Percentiles rank a stretch among this genome's conserved stretches.
These are phyloP conservation scores for Venusia cambrica DNA, from an alignment of 2,888 invertebrate species.

Conservation along the genomic window DNA sequence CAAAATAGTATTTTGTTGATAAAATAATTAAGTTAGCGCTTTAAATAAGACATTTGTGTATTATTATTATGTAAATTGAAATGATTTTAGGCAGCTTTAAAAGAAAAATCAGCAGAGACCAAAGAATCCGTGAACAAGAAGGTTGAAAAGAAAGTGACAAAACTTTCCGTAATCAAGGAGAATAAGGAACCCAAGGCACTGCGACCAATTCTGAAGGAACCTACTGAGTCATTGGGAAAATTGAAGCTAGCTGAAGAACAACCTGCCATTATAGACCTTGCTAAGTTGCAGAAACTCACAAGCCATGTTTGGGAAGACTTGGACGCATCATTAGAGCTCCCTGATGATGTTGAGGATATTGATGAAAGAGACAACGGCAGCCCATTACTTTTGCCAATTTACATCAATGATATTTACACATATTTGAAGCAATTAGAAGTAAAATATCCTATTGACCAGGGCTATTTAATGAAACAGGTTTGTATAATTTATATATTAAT, in stretches of 20 bases:
- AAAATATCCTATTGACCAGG: constrained; percentile 82
- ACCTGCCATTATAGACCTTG: constrained; percentile 16
- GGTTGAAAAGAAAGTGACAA: constrained; percentile 47
- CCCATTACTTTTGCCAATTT: constrained; percentile 90
- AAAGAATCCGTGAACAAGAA: constrained; percentile 53
- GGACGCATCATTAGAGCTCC: constrained; percentile 41
- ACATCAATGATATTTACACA: constrained; percentile 93
- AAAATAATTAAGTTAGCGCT: too few species aligned
- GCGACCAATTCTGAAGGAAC: constrained; percentile 56
- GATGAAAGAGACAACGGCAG: constrained; percentile 88
- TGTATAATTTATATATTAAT: constrained; percentile 13
- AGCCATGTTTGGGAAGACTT: constrained; percentile 5
- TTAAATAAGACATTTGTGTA: too few species aligned
- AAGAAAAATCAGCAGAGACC: constrained; percentile 53
- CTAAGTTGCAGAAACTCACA: constrained; percentile 11
- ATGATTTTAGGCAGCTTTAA: constrained; percentile 55
- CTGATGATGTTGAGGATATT: constrained; percentile 84
- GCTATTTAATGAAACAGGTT: constrained; percentile 85
- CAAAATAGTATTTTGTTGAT: too few species aligned
- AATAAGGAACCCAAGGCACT: constrained; percentile 39
- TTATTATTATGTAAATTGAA: too few species aligned
- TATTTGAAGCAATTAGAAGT: constrained; percentile 90
- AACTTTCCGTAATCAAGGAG: constrained; percentile 50
- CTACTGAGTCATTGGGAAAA: constrained; percentile 60
- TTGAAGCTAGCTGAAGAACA: constrained; percentile 40